Evolutionary conservation across 2,888 invertebrate species (phyloP), one percentile per base, ranked within the genome.

Genomic region (Eilema sororculum): DNA sequence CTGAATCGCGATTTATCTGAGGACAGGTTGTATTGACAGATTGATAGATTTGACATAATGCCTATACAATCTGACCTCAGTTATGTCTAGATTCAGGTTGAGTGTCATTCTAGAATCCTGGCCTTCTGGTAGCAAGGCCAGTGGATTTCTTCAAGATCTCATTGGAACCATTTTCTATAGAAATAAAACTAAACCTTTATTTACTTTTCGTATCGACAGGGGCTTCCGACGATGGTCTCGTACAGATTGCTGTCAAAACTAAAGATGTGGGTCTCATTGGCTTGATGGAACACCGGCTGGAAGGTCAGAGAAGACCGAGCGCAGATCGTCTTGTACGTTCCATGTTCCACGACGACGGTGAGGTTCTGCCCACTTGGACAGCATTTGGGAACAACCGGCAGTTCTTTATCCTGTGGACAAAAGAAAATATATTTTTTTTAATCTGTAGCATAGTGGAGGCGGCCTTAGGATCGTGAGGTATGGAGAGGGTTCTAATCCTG

Each of bases 181-280:
- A 64, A 41, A 65, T 37, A 59, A 68, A 68, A 68, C 8, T 65
- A 76, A 78, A 78, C 78, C 73, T 80, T 75, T 81, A 85, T 76
- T 78, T 84, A 96, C 96, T 94, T 96, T 86, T 95, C 95, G 83
- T 94, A 93, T 76, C 81, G 84, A 85, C 96, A 96, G 62, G 96
- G 96, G 81, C 95, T 95, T 28, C 96, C 96, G 62, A 96, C 93
- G 62, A 96, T 91, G 1, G 96, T 95, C 75, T 96, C 94, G 80
- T 96, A 96, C 33, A 92, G 87, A 65, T 95, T 93, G 78, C 87
- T 91, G 68, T 94, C 91, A 66, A 92, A 94, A 60, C 88, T 90
- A 84, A 93, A 91, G 71, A 95, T 91, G 70, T 95, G 95, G 0
- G 95, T 94, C 52, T 89, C 91, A 76, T 96, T 96, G 68, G 94